phyloP scores from a whole-genome alignment of 1,140 invertebrate species.

The Diachasma alloeum region DNA sequence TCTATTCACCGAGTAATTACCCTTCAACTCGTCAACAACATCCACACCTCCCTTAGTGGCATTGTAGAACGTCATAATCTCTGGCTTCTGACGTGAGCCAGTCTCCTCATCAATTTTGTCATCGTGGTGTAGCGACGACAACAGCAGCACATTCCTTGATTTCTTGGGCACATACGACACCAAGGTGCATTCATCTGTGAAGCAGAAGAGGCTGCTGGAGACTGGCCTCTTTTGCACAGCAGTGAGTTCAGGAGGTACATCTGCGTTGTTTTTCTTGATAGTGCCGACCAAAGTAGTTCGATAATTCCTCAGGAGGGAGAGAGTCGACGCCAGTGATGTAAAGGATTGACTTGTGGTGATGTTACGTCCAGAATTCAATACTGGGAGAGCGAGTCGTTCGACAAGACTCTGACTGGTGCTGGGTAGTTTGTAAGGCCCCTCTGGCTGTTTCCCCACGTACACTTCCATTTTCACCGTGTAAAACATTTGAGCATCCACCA shows the following conservation, averaged over 20 bases:
- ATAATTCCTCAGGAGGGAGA: slow-evolving; percentile 47
- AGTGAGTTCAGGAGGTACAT: slow-evolving; percentile 49
- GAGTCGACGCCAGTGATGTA: slow-evolving; percentile 45
- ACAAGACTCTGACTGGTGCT: not conserved
- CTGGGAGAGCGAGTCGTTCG: not conserved
- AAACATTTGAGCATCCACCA: slow-evolving; percentile 61
- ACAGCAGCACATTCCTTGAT: slow-evolving; percentile 43
- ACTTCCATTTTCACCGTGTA: slow-evolving; percentile 65
- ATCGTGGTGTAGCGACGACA: slow-evolving; percentile 48
- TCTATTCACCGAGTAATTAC: slow-evolving; percentile 40
- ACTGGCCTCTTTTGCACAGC: slow-evolving; percentile 33
- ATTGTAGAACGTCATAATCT: slow-evolving; percentile 49
- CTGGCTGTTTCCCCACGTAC: slow-evolving; percentile 53
- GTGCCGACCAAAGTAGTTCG: slow-evolving; percentile 53
- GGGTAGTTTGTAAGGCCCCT: slow-evolving; percentile 20
- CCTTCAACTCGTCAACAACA: slow-evolving; percentile 47
- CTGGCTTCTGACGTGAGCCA: slow-evolving; percentile 41
- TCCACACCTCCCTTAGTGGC: slow-evolving; percentile 50
- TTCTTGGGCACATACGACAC: slow-evolving; percentile 52
- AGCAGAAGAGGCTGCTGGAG: slow-evolving; percentile 38
- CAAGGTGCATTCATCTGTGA: slow-evolving; percentile 41
- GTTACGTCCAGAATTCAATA: slow-evolving; percentile 45
- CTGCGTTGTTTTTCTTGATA: slow-evolving; percentile 52
- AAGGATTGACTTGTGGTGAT: slow-evolving; percentile 57
- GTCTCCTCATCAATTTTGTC: slow-evolving; percentile 41